Base-by-base conservation (phyloP, 2,888 invertebrate species). In the Urechis unicinctus region DNA sequence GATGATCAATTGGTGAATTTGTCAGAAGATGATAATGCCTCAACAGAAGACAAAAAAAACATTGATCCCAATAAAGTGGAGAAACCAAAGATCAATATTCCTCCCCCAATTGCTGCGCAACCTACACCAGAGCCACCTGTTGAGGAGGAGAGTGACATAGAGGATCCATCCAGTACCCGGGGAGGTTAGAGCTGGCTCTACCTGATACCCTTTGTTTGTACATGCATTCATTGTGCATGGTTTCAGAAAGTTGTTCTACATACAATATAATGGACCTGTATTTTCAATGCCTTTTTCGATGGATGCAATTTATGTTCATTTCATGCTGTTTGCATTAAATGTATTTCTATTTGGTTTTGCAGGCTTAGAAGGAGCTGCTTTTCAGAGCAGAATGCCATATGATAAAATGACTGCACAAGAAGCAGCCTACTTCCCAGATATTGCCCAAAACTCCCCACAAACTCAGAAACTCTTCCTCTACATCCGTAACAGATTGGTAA, bases 391-490 rank as follows among this genome's bases (percentile, higher is more conserved):
- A 43, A 81, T 97, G 73, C 94, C 95, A 0, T 90, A 88, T 78
- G 94, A 93, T 74, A 93, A 94, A 78, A 85, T 96, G 85, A 93
- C 93, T 5, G 88, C 92, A 0, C 85, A 89, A 36, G 96, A 97
- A 82, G 91, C 91, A 0, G 89, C 90, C 50, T 90, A 90, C 73
- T 96, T 97, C 78, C 88, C 91, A 2, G 96, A 96, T 73, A 85
- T 96, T 25, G 86, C 89, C 52, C 86, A 88, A 60, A 86, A 89
- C 17, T 87, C 89, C 1, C 85, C 89, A 42, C 85, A 87, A 68
- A 86, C 88, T 0, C 87, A 89, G 64, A 88, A 91, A 77, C 86
- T 94, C 25, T 96, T 93, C 77, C 83, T 95, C 22, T 90, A 94
- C 75, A 87, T 95, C 61, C 84, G 96, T 59, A 96, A 96, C 75